Evolutionary conservation across 2,113 vertebrate genomes (phyloP).

Genomic region (Gallinago paraguaiae): DNA sequence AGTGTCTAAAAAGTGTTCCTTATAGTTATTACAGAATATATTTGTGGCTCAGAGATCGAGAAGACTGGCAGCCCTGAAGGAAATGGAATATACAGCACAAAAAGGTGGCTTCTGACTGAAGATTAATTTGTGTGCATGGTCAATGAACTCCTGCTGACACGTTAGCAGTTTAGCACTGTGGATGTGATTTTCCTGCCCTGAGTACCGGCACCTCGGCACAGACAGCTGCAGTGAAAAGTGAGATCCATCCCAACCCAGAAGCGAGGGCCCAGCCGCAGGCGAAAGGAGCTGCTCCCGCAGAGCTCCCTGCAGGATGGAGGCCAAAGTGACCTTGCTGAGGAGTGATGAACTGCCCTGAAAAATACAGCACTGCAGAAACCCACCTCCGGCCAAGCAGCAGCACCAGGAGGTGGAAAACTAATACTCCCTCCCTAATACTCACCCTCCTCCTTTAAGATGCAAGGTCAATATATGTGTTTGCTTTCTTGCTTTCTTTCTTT

Average conservation of each 20-base stretch:
- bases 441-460: neutral
- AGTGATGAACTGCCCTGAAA: neutral
- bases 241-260: neutral
- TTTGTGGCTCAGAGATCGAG: neutral
- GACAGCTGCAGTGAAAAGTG: neutral
- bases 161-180: neutral
- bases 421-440: neutral
- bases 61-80: neutral
- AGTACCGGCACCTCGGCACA: neutral
- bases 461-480: neutral
- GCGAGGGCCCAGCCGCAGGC: rapidly evolving
- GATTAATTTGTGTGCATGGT: neutral
- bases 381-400: neutral
- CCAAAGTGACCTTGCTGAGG: neutral
- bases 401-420: neutral
- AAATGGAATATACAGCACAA: neutral
- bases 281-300: neutral
- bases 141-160: neutral
- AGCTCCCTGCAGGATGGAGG: neutral
- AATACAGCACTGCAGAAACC: neutral
- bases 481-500: rapidly evolving
- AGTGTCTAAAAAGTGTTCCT: neutral
- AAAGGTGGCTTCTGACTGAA: neutral
- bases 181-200: neutral
- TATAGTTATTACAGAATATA: neutral